Percentiles rank a stretch among this genome's conserved stretches.
phyloP scores from a whole-genome alignment of 2,888 invertebrate species.

The Morinoia aosen region DNA sequence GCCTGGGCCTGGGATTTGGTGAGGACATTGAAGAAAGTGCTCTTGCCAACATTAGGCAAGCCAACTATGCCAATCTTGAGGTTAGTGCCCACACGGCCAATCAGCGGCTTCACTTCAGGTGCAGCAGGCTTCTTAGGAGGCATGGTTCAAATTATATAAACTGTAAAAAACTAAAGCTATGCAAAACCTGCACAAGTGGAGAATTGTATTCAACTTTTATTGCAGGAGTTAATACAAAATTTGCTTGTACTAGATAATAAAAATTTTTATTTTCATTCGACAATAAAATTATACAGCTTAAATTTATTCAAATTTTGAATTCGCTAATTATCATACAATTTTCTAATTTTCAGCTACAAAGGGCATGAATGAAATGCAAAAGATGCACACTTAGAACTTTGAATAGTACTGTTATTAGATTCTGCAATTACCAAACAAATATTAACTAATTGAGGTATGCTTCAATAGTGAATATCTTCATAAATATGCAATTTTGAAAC shows the following conservation, averaged over 20 bases:
- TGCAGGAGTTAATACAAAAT: neutral
- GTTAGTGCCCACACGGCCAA: slow-evolving; percentile 96
- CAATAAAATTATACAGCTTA: neutral
- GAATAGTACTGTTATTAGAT: too few species aligned
- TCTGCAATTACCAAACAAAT: too few species aligned
- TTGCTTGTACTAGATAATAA: neutral
- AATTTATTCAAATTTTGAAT: too few species aligned
- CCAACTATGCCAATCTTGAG: slow-evolving; percentile 96
- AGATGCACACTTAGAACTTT: too few species aligned
- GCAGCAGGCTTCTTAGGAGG: slow-evolving; percentile 81
- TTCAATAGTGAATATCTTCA: too few species aligned
- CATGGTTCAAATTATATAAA: slow-evolving; percentile 70
- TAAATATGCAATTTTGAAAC: too few species aligned
- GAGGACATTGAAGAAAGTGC: slow-evolving; percentile 98
- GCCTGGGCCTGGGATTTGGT: slow-evolving; percentile 98
- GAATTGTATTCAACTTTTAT: neutral
- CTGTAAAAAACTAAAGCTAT: neutral
- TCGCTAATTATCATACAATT: neutral
- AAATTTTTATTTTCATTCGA: neutral
- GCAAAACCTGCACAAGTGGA: neutral
- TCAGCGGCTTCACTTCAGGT: slow-evolving; percentile 88
- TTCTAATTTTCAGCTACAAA: neutral
- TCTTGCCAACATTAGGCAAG: slow-evolving; percentile 98
- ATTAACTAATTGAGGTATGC: too few species aligned
- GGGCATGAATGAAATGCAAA: too few species aligned